Base-by-base conservation (phyloP, 2,797 vertebrate genomes). In the Syncerus caffer region DNA sequence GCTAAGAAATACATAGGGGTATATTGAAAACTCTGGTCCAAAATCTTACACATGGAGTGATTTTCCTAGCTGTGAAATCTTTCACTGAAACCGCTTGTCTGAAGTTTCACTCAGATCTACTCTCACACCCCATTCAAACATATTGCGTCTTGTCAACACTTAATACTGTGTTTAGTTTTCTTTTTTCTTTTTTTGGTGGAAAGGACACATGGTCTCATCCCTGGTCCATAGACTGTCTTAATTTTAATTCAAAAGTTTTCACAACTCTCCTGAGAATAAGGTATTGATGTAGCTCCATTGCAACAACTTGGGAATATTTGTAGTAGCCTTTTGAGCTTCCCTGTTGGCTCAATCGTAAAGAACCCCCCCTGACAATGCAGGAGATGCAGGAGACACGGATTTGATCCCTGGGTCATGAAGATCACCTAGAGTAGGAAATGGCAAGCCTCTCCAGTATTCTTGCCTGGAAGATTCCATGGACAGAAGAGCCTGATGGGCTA, bases 211-310 rank as follows among this genome's bases (percentile, higher is more conserved):
- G 80, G 64, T 51, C 47, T 50, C 16, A 60, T 51, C 83, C 11
- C 15, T 94, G 45, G 83, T 71, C 67, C 29, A n/a, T 5, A 29
- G 62, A 76, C 38, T 89, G 0, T 89, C 74, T 96, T 57, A 2
- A 67, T 87, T 93, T 96, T 96, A 78, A 86, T 91, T 97, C 57
- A 74, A 42, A 94, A 82, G 23, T 4, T 3, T 50, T 96, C 83
- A 91, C 71, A 91, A 31, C n/a, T 83, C 16, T 93, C 58, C 71
- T 79, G 53, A 89, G 71, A 87, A 88, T 60, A 74, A 90, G 29
- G 4, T 96, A 91, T 89, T 57, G 78, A 67, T 84, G 27, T 51
- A 51, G 58, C 64, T 82, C 47, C n/a, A 14, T 21, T 29, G 42
- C 62, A 50, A 79, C 74, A 78, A 85, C 80, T 87, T 86, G 14